A percentile compares a stretch with the other conserved stretches of the same genome.
phyloP scores from a whole-genome alignment of 1,140 invertebrate genomes.

The Aplysia californica region DNA sequence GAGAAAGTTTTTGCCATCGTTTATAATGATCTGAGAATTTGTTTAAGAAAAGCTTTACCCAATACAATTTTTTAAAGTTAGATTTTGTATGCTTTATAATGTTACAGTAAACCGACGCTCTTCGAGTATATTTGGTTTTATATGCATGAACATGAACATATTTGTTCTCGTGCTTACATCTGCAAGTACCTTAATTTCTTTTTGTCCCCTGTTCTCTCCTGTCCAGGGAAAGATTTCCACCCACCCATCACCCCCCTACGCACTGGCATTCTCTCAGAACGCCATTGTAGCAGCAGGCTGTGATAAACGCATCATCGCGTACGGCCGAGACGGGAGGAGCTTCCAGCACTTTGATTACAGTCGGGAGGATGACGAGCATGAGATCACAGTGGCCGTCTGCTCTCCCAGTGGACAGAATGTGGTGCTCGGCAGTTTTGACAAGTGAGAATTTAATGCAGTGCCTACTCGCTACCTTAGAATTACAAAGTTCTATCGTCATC shows the following conservation, averaged over 20 bases:
- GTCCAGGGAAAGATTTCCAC: constrained; percentile 74
- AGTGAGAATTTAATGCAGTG: too few species aligned
- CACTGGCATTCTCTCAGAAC: constrained; percentile 82
- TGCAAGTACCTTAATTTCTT: not conserved
- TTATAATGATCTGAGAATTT: not conserved
- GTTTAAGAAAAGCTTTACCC: not conserved
- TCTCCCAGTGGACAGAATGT: constrained; percentile 92
- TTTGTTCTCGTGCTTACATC: not conserved
- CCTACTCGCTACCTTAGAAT: too few species aligned
- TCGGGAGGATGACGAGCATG: constrained; percentile 80
- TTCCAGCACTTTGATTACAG: constrained; percentile 86
- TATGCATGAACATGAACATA: not conserved
- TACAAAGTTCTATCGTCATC: too few species aligned
- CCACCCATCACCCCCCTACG: constrained; percentile 86
- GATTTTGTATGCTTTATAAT: not conserved
- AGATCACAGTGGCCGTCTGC: constrained; percentile 82
- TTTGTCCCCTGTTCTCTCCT: not conserved
- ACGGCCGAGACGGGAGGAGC: constrained; percentile 80
- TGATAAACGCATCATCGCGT: constrained; percentile 86
- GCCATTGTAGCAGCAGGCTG: constrained; percentile 85
- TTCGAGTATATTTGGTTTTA: not conserved
- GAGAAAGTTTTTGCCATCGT: not conserved
- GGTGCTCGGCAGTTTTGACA: constrained; percentile 92
- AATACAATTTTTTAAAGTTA: not conserved
- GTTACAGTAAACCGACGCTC: not conserved